Evolutionary conservation across 1,140 invertebrate genomes (phyloP).

Genomic region (Phocides pigmalion): DNA sequence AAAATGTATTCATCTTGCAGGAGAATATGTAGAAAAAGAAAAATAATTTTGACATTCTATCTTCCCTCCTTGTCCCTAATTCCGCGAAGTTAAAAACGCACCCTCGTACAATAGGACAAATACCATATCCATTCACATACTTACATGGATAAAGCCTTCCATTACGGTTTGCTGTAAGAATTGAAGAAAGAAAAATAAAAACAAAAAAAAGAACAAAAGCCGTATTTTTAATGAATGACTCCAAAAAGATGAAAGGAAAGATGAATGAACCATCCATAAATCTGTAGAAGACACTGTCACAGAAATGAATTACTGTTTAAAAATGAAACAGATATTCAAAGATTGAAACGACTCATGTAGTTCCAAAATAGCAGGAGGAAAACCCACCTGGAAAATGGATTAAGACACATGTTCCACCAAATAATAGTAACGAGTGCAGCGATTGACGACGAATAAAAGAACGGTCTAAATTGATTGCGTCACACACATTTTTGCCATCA

Average conservation of each 20-base stretch:
- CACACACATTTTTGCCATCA: too few species aligned
- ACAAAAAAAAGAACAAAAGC: constrained; percentile 7
- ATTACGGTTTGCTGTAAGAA: too few species aligned
- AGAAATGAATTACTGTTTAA: constrained; percentile 4
- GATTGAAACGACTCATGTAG: not conserved
- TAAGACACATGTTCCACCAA: not conserved
- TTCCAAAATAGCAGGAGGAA: not conserved
- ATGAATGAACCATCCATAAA: constrained; percentile 9
- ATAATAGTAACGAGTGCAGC: not conserved
- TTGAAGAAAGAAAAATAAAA: not conserved
- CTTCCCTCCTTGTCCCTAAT: too few species aligned
- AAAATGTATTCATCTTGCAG: too few species aligned
- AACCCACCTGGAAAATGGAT: not conserved
- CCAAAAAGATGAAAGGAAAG: not conserved
- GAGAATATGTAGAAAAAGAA: too few species aligned
- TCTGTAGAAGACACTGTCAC: constrained; percentile 4
- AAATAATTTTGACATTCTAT: too few species aligned
- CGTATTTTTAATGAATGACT: not conserved
- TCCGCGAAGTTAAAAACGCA: too few species aligned
- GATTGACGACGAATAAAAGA: too few species aligned
- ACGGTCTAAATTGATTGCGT: too few species aligned
- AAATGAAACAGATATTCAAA: not conserved
- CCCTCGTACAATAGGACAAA: too few species aligned
- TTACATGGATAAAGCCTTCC: too few species aligned
- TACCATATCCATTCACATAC: too few species aligned